Conservation (phyloP, 1,140 invertebrate genomes). For the Scaptomyza pallida region DNA sequence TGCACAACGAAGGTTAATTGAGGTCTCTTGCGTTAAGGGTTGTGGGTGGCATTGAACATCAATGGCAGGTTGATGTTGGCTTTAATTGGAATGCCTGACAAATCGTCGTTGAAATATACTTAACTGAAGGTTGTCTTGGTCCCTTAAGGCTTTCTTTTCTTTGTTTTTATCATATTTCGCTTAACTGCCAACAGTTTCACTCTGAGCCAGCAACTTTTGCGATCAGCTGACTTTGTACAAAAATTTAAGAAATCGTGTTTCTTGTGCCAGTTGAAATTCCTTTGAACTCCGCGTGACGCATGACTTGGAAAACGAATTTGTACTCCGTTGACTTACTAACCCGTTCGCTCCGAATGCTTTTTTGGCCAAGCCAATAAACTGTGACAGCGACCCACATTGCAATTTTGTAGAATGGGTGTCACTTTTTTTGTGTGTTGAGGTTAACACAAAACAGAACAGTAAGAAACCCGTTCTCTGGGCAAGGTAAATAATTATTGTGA, state of each 20-base stretch:
- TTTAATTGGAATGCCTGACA: not conserved
- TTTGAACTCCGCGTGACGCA: slow-evolving; percentile 54
- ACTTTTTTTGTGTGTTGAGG: slow-evolving; percentile 38
- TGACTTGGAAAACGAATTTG: slow-evolving; percentile 4
- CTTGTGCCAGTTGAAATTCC: slow-evolving; percentile 33
- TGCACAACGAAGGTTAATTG: slow-evolving; percentile 66
- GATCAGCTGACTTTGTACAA: slow-evolving; percentile 36
- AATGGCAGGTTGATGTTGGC: slow-evolving; percentile 9
- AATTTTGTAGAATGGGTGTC: slow-evolving; percentile 36
- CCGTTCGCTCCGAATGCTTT: slow-evolving; percentile 41
- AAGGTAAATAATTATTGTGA: slow-evolving; percentile 37
- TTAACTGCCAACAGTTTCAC: not conserved
- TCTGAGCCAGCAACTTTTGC: no score
- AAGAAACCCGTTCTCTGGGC: slow-evolving; percentile 51
- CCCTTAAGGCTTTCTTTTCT: no score
- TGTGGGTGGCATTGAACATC: slow-evolving; percentile 7
- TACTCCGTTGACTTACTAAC: slow-evolving; percentile 63
- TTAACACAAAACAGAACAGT: no score
- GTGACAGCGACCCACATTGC: slow-evolving; percentile 68
- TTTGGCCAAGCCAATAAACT: slow-evolving; percentile 68
- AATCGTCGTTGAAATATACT: no score
- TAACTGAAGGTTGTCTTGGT: no score
- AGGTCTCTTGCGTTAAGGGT: slow-evolving; percentile 10
- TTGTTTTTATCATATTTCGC: no score
- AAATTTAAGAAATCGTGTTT: not conserved